Evolutionary conservation across 2,113 vertebrate genomes (phyloP), one percentile per base, ranked within the genome.

Genomic region (Melanotaenia duboulayi): DNA sequence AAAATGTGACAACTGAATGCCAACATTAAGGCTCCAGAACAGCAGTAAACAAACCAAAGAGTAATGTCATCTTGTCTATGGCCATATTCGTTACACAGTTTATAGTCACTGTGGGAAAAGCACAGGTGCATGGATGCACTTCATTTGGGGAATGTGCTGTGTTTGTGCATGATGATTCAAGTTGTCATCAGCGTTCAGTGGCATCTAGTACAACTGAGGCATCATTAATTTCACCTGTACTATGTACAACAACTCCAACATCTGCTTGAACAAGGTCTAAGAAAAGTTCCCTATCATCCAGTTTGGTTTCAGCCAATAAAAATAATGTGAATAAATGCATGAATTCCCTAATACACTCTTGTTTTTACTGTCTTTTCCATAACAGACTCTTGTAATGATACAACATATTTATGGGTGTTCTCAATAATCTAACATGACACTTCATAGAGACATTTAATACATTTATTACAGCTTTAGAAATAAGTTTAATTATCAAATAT

Each of bases 381-480:
- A 44, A 44, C 42, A 44, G 10, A 40, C 7, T 12, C 14, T 2
- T 46, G 4, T 52, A 7, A 17, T 61, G 28, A 11, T 51, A 23
- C 28, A 81, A 59, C 14, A 42, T 44, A 74, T 71, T 42, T 39
- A 62, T 71, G 49, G 67, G 51, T 25, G 42, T 44, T 40, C 48
- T 46, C 22, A 40, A 14, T 73, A 57, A 81, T 85, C n/a, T n/a
- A 60, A 40, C 17, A 2, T 17, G 55, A 23, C 54, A 56, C 22
- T 44, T 72, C 10, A 56, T 57, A 51, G 4, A 51, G 37, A 17
- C 28, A 42, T 50, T 22, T 70, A 56, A 59, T 77, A 74, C 67
- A 68, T 74, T 56, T 61, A 60, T 22, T 76, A 70, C 37, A 12
- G 65, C 2, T 6, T 44, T 46, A 70, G 73, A 72, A 79, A 76